Conservation (phyloP, 2,113 vertebrate genomes). For the Corythoichthys haematopterus region DNA sequence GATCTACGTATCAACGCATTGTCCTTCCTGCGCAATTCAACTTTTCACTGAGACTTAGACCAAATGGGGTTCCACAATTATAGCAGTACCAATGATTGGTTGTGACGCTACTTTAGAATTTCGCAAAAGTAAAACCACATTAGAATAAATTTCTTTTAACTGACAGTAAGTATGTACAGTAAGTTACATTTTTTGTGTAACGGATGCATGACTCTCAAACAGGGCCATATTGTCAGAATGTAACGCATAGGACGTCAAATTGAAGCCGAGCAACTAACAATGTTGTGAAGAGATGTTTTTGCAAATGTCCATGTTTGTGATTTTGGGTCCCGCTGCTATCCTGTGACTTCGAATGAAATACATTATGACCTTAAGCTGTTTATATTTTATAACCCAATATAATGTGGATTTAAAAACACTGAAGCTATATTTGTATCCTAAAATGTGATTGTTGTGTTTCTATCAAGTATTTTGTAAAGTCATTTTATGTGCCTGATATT, state of each 20-base stretch:
- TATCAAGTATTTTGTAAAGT: slow-evolving; percentile 38
- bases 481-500: slow-evolving; percentile 23
- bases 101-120: neutral
- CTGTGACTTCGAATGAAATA: slow-evolving; percentile 34
- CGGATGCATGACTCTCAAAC: slow-evolving; percentile 10
- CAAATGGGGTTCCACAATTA: neutral
- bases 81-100: neutral
- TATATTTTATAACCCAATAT: slow-evolving; percentile 25
- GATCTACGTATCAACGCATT: neutral
- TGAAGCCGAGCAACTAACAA: slow-evolving; percentile 12
- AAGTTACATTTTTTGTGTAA: slow-evolving; percentile 6
- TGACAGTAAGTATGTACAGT: neutral
- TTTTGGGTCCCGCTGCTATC: slow-evolving; percentile 3
- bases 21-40: neutral
- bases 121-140: neutral
- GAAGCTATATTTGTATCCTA: slow-evolving; percentile 69
- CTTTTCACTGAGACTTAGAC: neutral
- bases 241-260: slow-evolving; percentile 15
- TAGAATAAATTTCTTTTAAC: neutral
- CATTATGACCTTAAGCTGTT: slow-evolving; percentile 27
- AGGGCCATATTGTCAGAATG: slow-evolving; percentile 25
- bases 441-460: slow-evolving; percentile 69
- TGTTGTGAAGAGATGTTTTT: neutral
- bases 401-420: slow-evolving; percentile 50
- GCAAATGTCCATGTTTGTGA: neutral